Base-by-base conservation (phyloP, 2,888 invertebrate genomes). In the Ectemnius cavifrons region DNA sequence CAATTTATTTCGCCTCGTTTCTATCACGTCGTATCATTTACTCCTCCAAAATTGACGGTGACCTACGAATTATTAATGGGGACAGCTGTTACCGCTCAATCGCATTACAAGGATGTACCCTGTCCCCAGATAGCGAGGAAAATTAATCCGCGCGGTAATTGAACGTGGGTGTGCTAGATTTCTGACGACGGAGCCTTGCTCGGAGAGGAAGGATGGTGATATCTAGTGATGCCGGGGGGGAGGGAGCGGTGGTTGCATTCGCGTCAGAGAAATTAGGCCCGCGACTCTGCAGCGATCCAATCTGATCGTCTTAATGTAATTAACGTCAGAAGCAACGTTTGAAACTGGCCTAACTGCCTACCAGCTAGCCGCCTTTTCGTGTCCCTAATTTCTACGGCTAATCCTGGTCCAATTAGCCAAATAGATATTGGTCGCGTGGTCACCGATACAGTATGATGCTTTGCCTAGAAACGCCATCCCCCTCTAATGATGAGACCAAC, bases 231-330 rank as follows among this genome's bases (percentile, higher is more conserved):
- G 37, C 8, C 37, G 37, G 5, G 37, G 37, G 37, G 8, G 8
- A 0, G 37, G 37, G 28, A 8, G 37, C 37, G 37, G 37, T 37
- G 37, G 37, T 37, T 16, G 52, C 52, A 16, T 52, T 52, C 16
- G 16, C 52, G 14, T 14, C 52, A 16, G n/a, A 14, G 52, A 52
- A 52, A 52, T 52, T 52, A 52, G 52, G n/a, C n/a, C 16, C 16
- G n/a, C 14, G 16, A 52, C 14, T 3, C n/a, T 52, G 52, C 52
- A 11, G n/a, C 52, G 52, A 52, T 52, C 52, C 52, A 52, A 28
- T 14, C 65, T 16, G 18, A 46, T 65, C 47, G 11, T 46, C 37
- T 62, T 62, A 62, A 47, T 62, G 20, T 62, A 62, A 62, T 62
- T 47, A 63, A 52, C 52, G 52, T 52, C 52, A 16, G 6, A 37